phyloP scores from a whole-genome alignment of 92 coral and sea anemone genomes.

The Paragorgia papillata region DNA sequence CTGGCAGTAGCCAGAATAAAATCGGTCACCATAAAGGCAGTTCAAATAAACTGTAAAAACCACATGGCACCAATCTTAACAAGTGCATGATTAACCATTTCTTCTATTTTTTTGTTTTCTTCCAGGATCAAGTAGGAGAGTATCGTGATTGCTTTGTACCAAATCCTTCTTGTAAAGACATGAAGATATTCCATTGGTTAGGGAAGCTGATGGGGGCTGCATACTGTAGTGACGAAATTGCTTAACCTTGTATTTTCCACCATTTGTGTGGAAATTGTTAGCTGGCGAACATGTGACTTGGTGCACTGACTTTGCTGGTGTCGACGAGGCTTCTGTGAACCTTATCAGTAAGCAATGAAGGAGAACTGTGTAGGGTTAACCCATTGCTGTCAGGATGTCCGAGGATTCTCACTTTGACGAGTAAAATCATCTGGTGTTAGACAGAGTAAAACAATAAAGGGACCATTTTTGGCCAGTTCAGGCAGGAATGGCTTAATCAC shows the following conservation, averaged over 20 bases:
- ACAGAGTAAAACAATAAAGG: too few species aligned
- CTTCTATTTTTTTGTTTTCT: too few species aligned
- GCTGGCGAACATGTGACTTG: slow-evolving; percentile 98
- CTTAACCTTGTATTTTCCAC: slow-evolving; percentile 83
- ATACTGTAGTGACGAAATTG: slow-evolving; percentile 96
- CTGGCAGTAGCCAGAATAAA: too few species aligned
- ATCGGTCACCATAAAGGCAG: too few species aligned
- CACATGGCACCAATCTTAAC: too few species aligned
- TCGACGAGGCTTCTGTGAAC: slow-evolving; percentile 81
- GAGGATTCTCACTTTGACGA: too few species aligned
- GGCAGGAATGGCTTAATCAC: too few species aligned
- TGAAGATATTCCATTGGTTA: slow-evolving; percentile 69
- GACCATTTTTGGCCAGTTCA: too few species aligned
- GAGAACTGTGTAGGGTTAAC: too few species aligned
- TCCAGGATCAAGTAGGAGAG: slow-evolving; percentile 83
- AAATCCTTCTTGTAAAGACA: slow-evolving; percentile 75
- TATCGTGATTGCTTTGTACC: slow-evolving; percentile 85
- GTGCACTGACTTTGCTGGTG: slow-evolving; percentile 82
- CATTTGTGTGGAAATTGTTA: slow-evolving; percentile 92
- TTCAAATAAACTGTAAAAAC: too few species aligned
- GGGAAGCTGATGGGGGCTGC: slow-evolving; percentile 92
- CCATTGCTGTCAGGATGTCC: too few species aligned
- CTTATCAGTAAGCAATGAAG: slow-evolving; percentile 80
- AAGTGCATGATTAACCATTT: not conserved
- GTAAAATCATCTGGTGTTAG: too few species aligned